A percentile compares a stretch with the other conserved stretches of the same genome.
These are phyloP conservation scores for Orthonyx spaldingii DNA, from an alignment of 2,113 vertebrate species.

Conservation along the genomic window DNA sequence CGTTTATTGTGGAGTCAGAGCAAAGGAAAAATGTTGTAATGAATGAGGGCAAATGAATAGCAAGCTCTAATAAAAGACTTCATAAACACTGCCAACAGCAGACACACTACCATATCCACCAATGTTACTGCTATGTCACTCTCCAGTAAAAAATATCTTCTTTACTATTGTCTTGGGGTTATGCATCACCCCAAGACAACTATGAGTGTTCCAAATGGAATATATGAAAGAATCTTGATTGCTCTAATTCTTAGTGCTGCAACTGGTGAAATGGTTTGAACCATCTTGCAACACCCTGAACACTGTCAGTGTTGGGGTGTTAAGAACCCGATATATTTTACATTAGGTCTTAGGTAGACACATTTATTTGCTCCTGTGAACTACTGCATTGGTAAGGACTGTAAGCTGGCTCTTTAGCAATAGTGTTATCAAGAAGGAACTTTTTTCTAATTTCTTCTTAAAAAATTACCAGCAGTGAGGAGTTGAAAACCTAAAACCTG, in stretches of 20 bases:
- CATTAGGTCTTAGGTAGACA: not conserved
- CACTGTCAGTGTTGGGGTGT: accelerated
- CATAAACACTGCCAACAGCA: not conserved
- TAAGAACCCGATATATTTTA: not conserved
- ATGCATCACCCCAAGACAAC: too few species aligned
- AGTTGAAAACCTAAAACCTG: not conserved
- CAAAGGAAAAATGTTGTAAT: not conserved
- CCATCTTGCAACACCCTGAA: not conserved
- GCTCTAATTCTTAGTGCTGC: not conserved
- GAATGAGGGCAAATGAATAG: not conserved
- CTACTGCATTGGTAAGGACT: not conserved
- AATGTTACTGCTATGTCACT: not conserved
- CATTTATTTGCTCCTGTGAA: not conserved
- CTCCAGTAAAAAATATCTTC: not conserved
- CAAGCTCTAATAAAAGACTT: not conserved
- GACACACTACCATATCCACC: not conserved
- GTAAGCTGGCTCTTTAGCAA: not conserved
- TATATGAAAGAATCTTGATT: not conserved
- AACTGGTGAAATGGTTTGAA: not conserved
- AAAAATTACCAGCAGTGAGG: not conserved
- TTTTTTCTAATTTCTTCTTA: not conserved
- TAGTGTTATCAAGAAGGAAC: not conserved
- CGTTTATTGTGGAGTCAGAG: not conserved
- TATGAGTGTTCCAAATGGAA: not conserved
- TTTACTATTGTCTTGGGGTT: too few species aligned